Conservation (phyloP, 2,113 vertebrate species). For the Datnioides undecimradiatus region DNA sequence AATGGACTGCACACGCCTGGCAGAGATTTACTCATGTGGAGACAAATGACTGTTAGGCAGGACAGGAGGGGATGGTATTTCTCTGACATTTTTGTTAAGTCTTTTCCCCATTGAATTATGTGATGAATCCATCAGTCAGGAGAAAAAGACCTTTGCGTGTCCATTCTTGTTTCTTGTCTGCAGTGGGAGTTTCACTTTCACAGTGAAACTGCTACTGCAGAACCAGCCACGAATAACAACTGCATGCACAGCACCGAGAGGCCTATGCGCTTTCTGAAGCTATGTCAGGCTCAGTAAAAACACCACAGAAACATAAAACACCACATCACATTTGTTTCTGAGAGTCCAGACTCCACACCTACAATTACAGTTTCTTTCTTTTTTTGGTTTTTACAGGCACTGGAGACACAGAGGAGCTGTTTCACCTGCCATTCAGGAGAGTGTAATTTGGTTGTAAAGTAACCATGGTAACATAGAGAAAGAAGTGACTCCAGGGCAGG, state of each 20-base stretch:
- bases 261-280: neutral
- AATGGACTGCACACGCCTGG: conserved; percentile 3
- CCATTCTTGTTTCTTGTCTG: conserved; percentile 18
- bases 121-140: conserved; percentile 6
- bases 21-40: neutral
- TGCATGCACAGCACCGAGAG: neutral
- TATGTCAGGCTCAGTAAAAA: neutral
- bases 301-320: neutral
- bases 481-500: conserved; percentile 48
- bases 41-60: conserved; percentile 6
- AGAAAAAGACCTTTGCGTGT: conserved; percentile 16
- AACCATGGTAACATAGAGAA: conserved; percentile 74
- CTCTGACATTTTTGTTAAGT: neutral
- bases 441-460: conserved; percentile 67
- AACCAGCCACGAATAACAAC: neutral
- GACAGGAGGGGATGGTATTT: neutral
- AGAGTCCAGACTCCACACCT: conserved; percentile 3
- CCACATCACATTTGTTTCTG: conserved; percentile 5
- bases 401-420: conserved; percentile 42
- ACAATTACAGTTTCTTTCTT: conserved; percentile 1
- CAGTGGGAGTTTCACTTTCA: conserved; percentile 22
- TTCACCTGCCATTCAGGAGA: conserved; percentile 54
- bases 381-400: conserved; percentile 22
- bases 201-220: conserved; percentile 1
- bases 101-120: neutral